These are phyloP conservation scores for Mystacornis crossleyi DNA, from an alignment of 2,113 vertebrate species.

Conservation along the genomic window DNA sequence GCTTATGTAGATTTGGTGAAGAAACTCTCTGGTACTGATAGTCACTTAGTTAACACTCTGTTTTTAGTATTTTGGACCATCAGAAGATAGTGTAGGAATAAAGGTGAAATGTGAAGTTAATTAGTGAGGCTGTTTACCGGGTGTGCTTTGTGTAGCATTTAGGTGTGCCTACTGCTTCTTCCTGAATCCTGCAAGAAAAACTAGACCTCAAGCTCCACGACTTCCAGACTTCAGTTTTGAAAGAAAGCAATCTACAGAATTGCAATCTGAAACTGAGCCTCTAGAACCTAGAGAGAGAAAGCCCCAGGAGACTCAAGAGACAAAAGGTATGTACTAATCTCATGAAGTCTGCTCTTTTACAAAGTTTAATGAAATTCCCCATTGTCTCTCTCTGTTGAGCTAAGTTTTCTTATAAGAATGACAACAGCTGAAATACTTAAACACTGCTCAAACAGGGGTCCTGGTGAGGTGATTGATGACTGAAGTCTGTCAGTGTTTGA, in stretches of 20 bases:
- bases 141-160: conserved; percentile 83
- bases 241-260: conserved; percentile 64
- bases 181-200: conserved; percentile 96
- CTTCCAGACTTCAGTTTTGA: conserved; percentile 86
- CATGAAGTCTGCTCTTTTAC: neutral
- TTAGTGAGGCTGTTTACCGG: conserved; percentile 19
- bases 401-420: neutral
- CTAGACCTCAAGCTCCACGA: conserved; percentile 89
- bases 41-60: neutral
- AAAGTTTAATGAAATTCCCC: neutral
- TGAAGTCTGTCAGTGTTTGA: neutral
- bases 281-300: conserved; percentile 31
- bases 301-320: conserved; percentile 53
- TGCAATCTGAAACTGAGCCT: conserved; percentile 18
- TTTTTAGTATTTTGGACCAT: neutral
- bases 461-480: rapidly evolving
- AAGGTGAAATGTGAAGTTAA: neutral
- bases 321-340: conserved; percentile 61
- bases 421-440: neutral
- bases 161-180: conserved; percentile 98
- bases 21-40: neutral
- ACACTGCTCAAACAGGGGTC: neutral
- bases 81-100: neutral
- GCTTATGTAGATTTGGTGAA: neutral
- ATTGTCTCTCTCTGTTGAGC: neutral